Evolutionary conservation across 2,113 vertebrate genomes (phyloP).

Genomic region (Hypanus sabinus): DNA sequence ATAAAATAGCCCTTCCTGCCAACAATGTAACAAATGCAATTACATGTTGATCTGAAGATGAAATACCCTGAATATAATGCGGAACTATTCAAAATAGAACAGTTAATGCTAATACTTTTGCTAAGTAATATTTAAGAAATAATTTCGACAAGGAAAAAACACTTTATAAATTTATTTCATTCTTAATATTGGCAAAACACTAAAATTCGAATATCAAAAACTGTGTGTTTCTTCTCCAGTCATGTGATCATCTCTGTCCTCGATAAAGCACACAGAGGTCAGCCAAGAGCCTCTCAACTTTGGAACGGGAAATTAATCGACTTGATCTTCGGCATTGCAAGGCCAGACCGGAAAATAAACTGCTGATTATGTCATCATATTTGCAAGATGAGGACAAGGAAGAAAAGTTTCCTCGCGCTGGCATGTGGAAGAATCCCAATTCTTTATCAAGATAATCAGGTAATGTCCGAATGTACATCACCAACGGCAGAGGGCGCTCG

Average conservation of each 20-base stretch:
- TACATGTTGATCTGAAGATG: too few species aligned
- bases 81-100: too few species aligned
- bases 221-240: not conserved
- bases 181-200: not conserved
- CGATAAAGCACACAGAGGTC: not conserved
- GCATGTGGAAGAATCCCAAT: not conserved
- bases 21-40: too few species aligned
- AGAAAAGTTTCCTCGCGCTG: not conserved
- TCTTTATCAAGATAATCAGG: not conserved
- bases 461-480: not conserved
- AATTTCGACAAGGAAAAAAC: too few species aligned
- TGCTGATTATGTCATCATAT: not conserved
- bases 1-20: too few species aligned
- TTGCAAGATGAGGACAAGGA: not conserved
- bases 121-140: too few species aligned
- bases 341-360: too few species aligned
- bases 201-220: not conserved
- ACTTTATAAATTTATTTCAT: too few species aligned
- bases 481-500: slow-evolving; percentile 15
- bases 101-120: too few species aligned
- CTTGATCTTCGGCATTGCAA: too few species aligned
- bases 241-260: not conserved
- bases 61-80: too few species aligned
- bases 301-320: not conserved
- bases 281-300: not conserved